phyloP scores from a whole-genome alignment of 2,113 vertebrate species.

The Pachyramphus minor region DNA sequence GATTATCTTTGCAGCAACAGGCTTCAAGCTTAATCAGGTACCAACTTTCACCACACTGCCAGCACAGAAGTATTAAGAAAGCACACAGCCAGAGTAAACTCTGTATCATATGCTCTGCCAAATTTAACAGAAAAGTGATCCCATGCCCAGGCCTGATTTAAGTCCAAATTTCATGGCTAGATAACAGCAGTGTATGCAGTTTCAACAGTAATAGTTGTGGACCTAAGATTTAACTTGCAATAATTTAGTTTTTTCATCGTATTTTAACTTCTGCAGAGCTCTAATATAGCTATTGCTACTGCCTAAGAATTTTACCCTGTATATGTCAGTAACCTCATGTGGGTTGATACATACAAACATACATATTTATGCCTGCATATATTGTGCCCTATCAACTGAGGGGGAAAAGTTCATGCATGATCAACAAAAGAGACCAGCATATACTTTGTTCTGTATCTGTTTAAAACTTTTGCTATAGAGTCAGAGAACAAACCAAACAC shows the following conservation, averaged over 20 bases:
- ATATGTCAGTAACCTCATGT: accelerated
- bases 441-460: neutral
- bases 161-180: neutral
- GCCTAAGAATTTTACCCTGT: neutral
- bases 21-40: neutral
- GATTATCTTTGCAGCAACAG: neutral
- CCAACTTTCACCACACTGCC: neutral
- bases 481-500: neutral
- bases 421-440: neutral
- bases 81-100: neutral
- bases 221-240: neutral
- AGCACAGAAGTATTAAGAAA: neutral
- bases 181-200: neutral
- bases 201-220: neutral
- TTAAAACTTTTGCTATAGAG: neutral
- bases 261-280: neutral
- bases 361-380: accelerated
- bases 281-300: neutral
- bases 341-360: neutral
- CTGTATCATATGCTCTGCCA: neutral
- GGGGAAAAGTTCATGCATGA: neutral
- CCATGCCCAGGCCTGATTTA: neutral
- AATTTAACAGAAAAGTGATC: neutral
- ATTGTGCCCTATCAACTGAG: accelerated
- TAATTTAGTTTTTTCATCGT: neutral